Percentiles rank a stretch among this genome's conserved stretches.
These are phyloP conservation scores for Nomada fucata DNA, from an alignment of 2,888 invertebrate species.

Conservation along the genomic window DNA sequence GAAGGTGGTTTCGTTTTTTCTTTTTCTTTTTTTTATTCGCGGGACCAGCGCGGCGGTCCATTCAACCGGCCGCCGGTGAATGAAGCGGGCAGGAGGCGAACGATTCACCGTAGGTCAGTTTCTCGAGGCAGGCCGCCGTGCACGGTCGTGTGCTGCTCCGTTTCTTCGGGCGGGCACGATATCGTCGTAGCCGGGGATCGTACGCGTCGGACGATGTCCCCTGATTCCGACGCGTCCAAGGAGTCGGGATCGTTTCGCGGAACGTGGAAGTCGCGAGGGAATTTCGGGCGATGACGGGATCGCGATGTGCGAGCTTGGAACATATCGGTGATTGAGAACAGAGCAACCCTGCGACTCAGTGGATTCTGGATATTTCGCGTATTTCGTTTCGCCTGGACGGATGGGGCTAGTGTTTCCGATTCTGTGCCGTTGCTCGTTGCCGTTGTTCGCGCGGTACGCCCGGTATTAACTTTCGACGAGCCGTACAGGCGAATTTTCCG, in stretches of 20 bases:
- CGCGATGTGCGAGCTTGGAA: conserved; percentile 1
- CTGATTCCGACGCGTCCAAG: background rate
- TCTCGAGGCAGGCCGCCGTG: conserved; percentile 42
- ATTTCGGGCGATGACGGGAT: conserved; percentile 42
- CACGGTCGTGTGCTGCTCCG: conserved; percentile 24
- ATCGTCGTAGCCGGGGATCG: background rate
- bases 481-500: background rate
- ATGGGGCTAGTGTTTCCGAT: background rate
- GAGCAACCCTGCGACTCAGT: background rate
- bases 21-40: background rate
- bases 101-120: conserved; percentile 69
- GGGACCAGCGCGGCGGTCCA: conserved; percentile 26
- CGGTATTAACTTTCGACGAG: background rate
- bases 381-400: too few relatives aligned
- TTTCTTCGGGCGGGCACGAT: background rate
- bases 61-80: conserved; percentile 54
- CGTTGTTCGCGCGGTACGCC: background rate
- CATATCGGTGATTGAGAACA: background rate
- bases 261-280: background rate
- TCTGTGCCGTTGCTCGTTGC: background rate
- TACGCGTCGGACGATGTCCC: conserved; percentile 33
- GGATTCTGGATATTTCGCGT: background rate
- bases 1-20: too few relatives aligned
- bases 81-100: conserved; percentile 52
- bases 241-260: background rate